phyloP scores from a whole-genome alignment of 2,888 invertebrate genomes.

The Julus scandinavius region DNA sequence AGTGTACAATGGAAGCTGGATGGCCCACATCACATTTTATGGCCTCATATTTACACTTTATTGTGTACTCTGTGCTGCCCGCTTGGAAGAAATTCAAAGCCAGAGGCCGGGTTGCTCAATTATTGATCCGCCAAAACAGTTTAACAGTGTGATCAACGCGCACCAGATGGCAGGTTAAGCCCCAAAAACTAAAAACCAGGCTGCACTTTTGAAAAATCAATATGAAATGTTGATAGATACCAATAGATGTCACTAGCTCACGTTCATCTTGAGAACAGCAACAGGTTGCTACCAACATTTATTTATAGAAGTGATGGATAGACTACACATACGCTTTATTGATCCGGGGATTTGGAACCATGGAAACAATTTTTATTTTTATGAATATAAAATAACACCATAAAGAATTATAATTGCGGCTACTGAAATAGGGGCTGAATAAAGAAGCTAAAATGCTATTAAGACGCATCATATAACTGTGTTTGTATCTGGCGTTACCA shows the following conservation, averaged over 20 bases:
- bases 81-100: not conserved
- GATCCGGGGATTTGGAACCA: not conserved
- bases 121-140: slow-evolving; percentile 35
- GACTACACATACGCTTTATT: not conserved
- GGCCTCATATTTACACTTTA: slow-evolving; percentile 44
- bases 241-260: not conserved
- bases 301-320: not conserved
- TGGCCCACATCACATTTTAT: slow-evolving; percentile 23
- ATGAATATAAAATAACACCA: too few relatives aligned
- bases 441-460: too few relatives aligned
- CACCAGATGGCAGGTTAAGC: not conserved
- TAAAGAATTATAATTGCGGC: too few relatives aligned
- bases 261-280: not conserved
- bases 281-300: not conserved
- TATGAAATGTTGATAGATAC: not conserved
- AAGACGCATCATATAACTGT: too few relatives aligned
- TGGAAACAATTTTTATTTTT: slow-evolving; percentile 7
- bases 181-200: not conserved
- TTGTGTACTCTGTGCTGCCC: slow-evolving; percentile 28
- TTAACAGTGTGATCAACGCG: not conserved
- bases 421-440: too few relatives aligned
- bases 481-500: too few relatives aligned
- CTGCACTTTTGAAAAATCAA: not conserved
- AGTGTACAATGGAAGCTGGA: not conserved
- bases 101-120: slow-evolving; percentile 19